Evolutionary conservation across 1,140 invertebrate genomes (phyloP), one percentile per base, ranked within the genome.

Genomic region (Caenorhabditis tropicalis): DNA sequence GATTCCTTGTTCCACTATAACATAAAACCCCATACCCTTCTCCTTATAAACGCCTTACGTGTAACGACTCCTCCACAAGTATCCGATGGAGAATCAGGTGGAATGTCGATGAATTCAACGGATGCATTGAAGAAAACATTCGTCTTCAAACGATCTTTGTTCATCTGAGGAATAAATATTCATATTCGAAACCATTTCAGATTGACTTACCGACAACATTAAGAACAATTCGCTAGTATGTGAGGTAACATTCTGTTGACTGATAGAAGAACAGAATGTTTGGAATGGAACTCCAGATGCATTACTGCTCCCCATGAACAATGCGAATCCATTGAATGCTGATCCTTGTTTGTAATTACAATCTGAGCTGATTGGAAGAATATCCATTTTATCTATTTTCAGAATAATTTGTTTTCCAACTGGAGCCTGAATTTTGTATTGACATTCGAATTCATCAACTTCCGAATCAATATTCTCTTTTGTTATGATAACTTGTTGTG

Each of bases 351-450:
- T 29, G 31, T 85, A 39, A 12, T 15, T 58, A 21, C 53, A 39
- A n/a, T 58, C 31, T 16, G 31, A 46, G 21, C n/a, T 33, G 53
- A n/a, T 81, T 10, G 49, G 46, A 21, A 43, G 60, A 60, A 48
- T 46, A 51, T 60, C 74, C 3, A 86, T 39, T 19, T 49, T 29
- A 1, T 46, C 39, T n/a, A 87, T 36, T 10, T 74, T 56, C n/a
- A 86, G 21, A 21, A 58, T 51, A n/a, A 87, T 84, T 27, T 82
- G 81, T 31, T 86, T 85, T 27, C 89, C 89, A n/a, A 89, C 39
- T 51, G 89, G 89, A 10, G 90, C 90, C 19, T 80, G 36, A 29
- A 90, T 80, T 10, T 65, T 70, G 88, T 89, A 91, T 31, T 84
- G 27, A 79, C 89, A 90, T 65, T 88, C 82, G 15, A 87, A n/a